These are phyloP conservation scores for Thaleichthys pacificus DNA, from an alignment of 2,797 vertebrate species.

Conservation along the genomic window DNA sequence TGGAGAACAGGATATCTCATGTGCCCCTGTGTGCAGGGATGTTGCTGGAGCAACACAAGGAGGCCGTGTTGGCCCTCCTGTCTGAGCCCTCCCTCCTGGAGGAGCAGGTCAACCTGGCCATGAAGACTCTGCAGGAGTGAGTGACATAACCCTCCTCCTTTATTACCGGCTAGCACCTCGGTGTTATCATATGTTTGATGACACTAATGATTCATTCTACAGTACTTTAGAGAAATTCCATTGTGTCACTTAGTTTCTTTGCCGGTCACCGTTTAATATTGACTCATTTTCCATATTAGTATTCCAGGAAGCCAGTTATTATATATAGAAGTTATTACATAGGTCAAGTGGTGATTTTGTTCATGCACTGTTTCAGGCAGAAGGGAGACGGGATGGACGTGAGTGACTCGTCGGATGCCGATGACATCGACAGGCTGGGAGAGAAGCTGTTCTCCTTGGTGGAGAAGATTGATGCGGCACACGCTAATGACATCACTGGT, in stretches of 20 bases:
- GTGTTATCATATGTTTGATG: no score
- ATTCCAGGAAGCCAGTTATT: neutral
- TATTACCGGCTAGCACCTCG: neutral
- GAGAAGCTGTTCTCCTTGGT: conserved; percentile 77
- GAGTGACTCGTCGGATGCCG: conserved; percentile 67
- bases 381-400: conserved; percentile 51
- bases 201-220: no score
- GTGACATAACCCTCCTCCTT: conserved; percentile 28
- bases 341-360: no score
- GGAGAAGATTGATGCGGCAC: conserved; percentile 67
- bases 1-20: neutral
- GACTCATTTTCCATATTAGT: no score
- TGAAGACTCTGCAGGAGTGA: conserved; percentile 74
- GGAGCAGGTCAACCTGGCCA: conserved; percentile 69
- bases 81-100: conserved; percentile 71
- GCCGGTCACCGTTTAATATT: no score
- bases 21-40: conserved; percentile 65
- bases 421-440: conserved; percentile 72
- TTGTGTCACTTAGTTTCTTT: no score
- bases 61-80: conserved; percentile 69
- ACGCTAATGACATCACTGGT: conserved; percentile 80
- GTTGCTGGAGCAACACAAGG: conserved; percentile 79
- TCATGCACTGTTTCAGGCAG: conserved; percentile 49
- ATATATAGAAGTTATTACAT: neutral
- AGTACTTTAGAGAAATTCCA: no score